Evolutionary conservation across 2,888 invertebrate genomes (phyloP).

Genomic region (Dascillus cervinus): DNA sequence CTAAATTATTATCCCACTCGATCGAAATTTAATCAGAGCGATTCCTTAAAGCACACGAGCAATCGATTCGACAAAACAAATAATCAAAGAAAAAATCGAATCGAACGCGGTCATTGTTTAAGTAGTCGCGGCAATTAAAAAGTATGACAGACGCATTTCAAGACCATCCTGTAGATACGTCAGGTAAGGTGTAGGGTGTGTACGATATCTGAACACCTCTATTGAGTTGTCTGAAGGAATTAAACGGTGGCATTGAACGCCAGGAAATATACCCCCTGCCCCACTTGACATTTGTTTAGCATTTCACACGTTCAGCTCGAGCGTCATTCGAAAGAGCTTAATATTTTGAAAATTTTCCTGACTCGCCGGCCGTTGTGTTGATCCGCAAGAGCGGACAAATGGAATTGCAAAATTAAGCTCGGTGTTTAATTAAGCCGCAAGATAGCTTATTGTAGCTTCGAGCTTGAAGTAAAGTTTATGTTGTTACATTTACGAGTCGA

Average conservation of each 20-base stretch:
- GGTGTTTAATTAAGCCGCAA: constrained; percentile 41
- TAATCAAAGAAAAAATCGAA: too few relatives aligned
- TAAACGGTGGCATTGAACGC: constrained; percentile 32
- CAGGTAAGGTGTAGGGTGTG: constrained; percentile 24
- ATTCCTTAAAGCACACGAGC: too few relatives aligned
- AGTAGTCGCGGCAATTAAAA: constrained; percentile 18
- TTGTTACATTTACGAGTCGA: too few relatives aligned
- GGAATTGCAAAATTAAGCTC: constrained; percentile 44
- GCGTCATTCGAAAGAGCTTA: too few relatives aligned
- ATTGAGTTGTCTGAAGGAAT: constrained; percentile 36
- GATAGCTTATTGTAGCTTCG: constrained; percentile 38
- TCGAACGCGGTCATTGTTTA: too few relatives aligned
- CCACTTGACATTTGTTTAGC: constrained; percentile 35
- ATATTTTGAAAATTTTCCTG: too few relatives aligned
- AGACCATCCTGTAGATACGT: constrained; percentile 22
- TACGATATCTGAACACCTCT: constrained; percentile 28
- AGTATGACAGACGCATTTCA: constrained; percentile 22
- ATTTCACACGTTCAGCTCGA: constrained; percentile 37
- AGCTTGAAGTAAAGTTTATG: constrained; percentile 11
- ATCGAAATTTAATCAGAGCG: too few relatives aligned
- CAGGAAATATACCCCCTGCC: constrained; percentile 33
- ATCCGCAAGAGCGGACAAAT: constrained; percentile 41
- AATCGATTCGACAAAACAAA: too few relatives aligned
- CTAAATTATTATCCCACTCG: background rate
- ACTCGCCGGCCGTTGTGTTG: constrained; percentile 32